Base-by-base conservation (phyloP, 2,888 invertebrate genomes). In the Eristalinus aeneus region DNA sequence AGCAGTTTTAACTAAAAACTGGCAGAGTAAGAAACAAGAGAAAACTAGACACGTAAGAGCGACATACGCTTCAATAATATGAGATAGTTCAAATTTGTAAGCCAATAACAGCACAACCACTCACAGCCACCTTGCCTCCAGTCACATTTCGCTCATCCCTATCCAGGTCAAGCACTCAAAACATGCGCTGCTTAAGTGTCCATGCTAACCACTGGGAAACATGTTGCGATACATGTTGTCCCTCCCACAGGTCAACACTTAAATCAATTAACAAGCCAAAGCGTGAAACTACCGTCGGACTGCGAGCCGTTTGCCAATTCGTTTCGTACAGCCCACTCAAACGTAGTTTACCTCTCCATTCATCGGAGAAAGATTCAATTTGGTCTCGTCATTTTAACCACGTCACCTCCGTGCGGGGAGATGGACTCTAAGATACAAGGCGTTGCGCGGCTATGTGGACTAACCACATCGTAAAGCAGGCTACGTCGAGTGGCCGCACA, bases 321-420 rank as follows among this genome's bases (percentile, higher is more conserved):
- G 67, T 54, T 69, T 69, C 36, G 56, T 58, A 27, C 34, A 31
- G 1, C 36, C 34, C 23, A 56, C 68, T 23, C 68, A 34, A 34
- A 23, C n/a, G 20, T 2, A 54, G 56, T 68, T 68, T 54, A 36
- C 34, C 31, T n/a, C 10, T 46, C 46, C 46, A 12, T 46, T 4
- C 31, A 69, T 34, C 36, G 68, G 56, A 58, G 46, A 31, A 20
- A 67, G 53, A 53, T 53, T 27, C 58, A 69, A 61, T 34, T 72
- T 23, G 61, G 34, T 63, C 61, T 72, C 63, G 63, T 72, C 53
- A 72, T 72, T 61, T 72, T 72, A 72, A 72, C 53, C 72, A 72
- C 72, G 32, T 9, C 63, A 16, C n/a, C 46, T 16, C 16, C 31
- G 61, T 27, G 27, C 23, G 22, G 20, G 20, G 32, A 61, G 61